Conservation (phyloP, 2,888 invertebrate genomes). For the Calliopum simillimum region DNA sequence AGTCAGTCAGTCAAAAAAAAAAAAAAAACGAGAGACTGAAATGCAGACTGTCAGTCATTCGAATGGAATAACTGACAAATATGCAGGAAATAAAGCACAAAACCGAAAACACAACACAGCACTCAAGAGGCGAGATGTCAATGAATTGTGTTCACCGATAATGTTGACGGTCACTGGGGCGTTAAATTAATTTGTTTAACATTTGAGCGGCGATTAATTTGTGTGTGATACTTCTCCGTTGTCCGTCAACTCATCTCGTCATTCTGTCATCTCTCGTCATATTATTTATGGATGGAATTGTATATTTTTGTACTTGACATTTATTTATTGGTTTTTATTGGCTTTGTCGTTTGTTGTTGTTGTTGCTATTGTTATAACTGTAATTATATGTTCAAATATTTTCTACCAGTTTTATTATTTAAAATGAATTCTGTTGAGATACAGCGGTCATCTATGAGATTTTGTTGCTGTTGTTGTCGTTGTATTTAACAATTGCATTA, state of each 20-base stretch:
- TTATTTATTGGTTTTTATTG: no score
- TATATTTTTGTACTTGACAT: no score
- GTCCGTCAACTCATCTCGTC: no score
- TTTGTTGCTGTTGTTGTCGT: not conserved
- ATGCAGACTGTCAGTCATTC: not conserved
- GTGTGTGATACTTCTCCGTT: no score
- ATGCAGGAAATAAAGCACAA: not conserved
- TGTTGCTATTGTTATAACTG: no score
- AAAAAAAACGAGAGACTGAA: not conserved
- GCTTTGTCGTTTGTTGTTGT: no score
- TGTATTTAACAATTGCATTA: not conserved
- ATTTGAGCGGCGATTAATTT: not conserved
- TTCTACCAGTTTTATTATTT: no score
- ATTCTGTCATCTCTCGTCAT: no score
- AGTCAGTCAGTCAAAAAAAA: not conserved
- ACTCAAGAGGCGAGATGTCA: slow-evolving; percentile 5
- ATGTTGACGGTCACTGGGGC: slow-evolving; percentile 1
- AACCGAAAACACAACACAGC: not conserved
- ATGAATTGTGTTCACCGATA: slow-evolving; percentile 8
- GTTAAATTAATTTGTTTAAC: slow-evolving; percentile 14
- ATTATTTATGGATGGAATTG: no score
- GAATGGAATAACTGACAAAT: not conserved
- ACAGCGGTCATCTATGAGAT: not conserved
- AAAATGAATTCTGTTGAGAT: not conserved
- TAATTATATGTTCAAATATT: no score